These are phyloP conservation scores for Caenorhabditis tropicalis DNA, from an alignment of 1,140 invertebrate genomes.

Conservation along the genomic window DNA sequence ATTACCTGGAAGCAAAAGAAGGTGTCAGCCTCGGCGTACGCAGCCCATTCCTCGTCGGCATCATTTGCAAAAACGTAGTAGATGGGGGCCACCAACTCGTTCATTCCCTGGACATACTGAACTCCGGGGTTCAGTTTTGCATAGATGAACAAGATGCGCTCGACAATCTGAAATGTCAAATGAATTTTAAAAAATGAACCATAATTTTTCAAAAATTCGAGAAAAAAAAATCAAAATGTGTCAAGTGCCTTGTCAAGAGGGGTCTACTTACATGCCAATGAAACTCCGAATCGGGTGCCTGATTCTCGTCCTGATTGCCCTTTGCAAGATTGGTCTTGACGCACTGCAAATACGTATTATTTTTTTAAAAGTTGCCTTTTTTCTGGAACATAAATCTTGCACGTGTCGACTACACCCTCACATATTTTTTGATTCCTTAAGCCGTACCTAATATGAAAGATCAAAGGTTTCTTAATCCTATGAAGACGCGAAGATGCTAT, in stretches of 20 bases:
- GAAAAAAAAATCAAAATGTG: too few species aligned
- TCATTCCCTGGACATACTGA: conserved; percentile 98
- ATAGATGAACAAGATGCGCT: conserved; percentile 94
- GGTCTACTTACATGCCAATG: conserved; percentile 32
- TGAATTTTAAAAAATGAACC: too few species aligned
- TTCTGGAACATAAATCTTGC: not conserved
- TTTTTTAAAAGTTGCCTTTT: not conserved
- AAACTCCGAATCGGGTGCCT: not conserved
- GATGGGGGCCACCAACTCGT: conserved; percentile 97
- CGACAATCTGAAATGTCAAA: conserved; percentile 86
- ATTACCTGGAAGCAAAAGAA: conserved; percentile 85
- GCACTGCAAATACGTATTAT: conserved; percentile 15
- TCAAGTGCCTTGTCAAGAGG: too few species aligned
- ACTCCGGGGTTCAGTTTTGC: conserved; percentile 97
- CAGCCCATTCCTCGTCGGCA: conserved; percentile 77
- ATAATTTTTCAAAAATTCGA: too few species aligned
- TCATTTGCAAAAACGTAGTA: conserved; percentile 95
- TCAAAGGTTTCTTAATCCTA: not conserved
- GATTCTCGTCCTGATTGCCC: not conserved
- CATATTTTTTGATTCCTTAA: not conserved
- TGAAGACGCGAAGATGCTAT: not conserved
- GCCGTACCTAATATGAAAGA: not conserved
- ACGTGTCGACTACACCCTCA: not conserved
- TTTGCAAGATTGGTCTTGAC: conserved; percentile 34
- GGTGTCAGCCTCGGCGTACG: conserved; percentile 91